Percentiles rank a stretch among this genome's conserved stretches.
Evolutionary conservation across 1,140 invertebrate genomes (phyloP).

Genomic region (Hyposmocoma kahamanoa): DNA sequence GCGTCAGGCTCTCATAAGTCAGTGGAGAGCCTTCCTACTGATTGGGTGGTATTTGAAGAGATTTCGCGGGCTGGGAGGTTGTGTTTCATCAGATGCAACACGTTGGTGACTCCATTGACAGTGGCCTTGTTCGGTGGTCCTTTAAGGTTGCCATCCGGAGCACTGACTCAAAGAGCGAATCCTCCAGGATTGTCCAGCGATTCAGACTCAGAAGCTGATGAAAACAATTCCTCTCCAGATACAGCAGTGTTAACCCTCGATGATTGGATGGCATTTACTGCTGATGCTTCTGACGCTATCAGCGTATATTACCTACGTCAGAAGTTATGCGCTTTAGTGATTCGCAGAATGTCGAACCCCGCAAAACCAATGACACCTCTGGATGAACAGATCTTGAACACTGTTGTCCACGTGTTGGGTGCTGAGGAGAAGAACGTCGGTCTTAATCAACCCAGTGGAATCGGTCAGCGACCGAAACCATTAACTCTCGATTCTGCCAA

Average conservation of each 20-base stretch:
- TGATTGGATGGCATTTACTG: slow-evolving; percentile 86
- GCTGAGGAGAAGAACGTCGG: slow-evolving; percentile 83
- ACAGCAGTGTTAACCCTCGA: slow-evolving; percentile 75
- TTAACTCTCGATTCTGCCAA: slow-evolving; percentile 71
- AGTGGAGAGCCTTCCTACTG: slow-evolving; percentile 81
- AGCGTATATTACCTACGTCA: slow-evolving; percentile 83
- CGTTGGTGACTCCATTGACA: slow-evolving; percentile 85
- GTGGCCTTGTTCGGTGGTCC: slow-evolving; percentile 87
- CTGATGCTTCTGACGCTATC: slow-evolving; percentile 79
- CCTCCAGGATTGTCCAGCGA: slow-evolving; percentile 70
- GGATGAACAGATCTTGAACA: slow-evolving; percentile 83
- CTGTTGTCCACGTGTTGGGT: slow-evolving; percentile 80
- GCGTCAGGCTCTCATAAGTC: slow-evolving; percentile 46
- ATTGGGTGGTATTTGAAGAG: slow-evolving; percentile 92
- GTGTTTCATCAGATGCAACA: slow-evolving; percentile 83
- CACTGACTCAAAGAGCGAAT: slow-evolving; percentile 56
- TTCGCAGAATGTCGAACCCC: slow-evolving; percentile 82
- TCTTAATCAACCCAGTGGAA: slow-evolving; percentile 82
- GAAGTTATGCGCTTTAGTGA: slow-evolving; percentile 85
- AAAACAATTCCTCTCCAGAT: slow-evolving; percentile 43
- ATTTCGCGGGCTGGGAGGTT: slow-evolving; percentile 79
- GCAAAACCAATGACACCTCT: slow-evolving; percentile 77
- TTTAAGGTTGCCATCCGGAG: slow-evolving; percentile 72
- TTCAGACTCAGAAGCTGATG: slow-evolving; percentile 76
- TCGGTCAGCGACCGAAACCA: slow-evolving; percentile 84